These are phyloP conservation scores for Eristalis intricaria DNA, from an alignment of 2,888 invertebrate genomes.

Conservation along the genomic window DNA sequence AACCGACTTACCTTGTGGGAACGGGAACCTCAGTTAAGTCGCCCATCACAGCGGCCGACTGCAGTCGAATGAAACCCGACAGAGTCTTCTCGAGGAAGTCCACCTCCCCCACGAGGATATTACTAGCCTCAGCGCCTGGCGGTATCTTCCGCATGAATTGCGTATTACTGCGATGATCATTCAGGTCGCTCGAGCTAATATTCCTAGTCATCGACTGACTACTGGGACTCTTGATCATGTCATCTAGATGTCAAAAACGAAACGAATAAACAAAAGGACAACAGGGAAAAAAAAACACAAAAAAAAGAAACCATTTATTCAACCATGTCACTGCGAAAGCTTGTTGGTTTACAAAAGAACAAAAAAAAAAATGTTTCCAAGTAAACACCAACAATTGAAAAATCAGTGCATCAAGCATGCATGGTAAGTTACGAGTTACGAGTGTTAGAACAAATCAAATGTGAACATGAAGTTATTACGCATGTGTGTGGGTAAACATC, in stretches of 20 bases:
- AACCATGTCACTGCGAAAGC: background rate
- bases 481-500: conserved; percentile 1
- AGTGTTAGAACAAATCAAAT: conserved; percentile 7
- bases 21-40: conserved; percentile 98
- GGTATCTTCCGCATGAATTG: conserved; percentile 99
- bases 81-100: conserved; percentile 96
- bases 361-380: background rate
- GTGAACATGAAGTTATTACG: background rate
- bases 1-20: conserved; percentile 85
- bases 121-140: conserved; percentile 97
- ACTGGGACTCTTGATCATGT: conserved; percentile 91
- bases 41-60: conserved; percentile 93
- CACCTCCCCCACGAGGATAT: conserved; percentile 98
- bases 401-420: conserved; percentile 58
- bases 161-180: conserved; percentile 90
- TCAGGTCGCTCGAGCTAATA: conserved; percentile 86
- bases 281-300: conserved; percentile 68
- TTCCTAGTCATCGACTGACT: conserved; percentile 90
- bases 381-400: conserved; percentile 42
- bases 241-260: conserved; percentile 78
- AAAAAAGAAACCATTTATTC: background rate
- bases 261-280: conserved; percentile 30
- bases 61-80: conserved; percentile 95
- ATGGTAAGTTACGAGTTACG: conserved; percentile 5
- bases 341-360: background rate